Evolutionary conservation across 37 sponge, comb jelly and placozoan genomes (phyloP).

Genomic region (Beroe ovata): DNA sequence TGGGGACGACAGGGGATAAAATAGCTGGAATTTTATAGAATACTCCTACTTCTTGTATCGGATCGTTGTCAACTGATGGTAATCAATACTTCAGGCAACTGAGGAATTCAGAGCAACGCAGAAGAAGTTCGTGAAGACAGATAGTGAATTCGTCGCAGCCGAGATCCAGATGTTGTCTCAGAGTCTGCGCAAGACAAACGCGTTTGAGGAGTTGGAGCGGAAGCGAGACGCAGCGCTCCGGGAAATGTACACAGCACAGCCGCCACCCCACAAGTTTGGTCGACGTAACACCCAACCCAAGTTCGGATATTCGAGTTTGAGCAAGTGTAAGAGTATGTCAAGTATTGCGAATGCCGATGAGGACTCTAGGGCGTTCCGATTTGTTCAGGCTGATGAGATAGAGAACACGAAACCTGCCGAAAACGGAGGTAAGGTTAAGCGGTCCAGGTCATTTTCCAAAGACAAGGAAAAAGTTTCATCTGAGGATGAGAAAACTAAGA

Average conservation of each 20-base stretch:
- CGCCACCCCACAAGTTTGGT: slow-evolving; percentile 53
- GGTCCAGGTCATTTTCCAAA: slow-evolving; percentile 36
- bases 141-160: slow-evolving; percentile 14
- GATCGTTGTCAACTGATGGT: no score
- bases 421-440: not conserved
- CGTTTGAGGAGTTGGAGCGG: slow-evolving; percentile 42
- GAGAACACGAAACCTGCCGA: not conserved
- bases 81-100: slow-evolving; percentile 46
- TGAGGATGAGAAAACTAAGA: slow-evolving; percentile 51
- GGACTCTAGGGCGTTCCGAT: slow-evolving; percentile 1
- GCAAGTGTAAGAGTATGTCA: slow-evolving; percentile 67
- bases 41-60: no score
- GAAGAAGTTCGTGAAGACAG: slow-evolving; percentile 31
- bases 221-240: slow-evolving; percentile 42
- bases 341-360: slow-evolving; percentile 36
- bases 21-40: no score
- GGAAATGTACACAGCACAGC: slow-evolving; percentile 40
- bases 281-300: not conserved
- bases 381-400: not conserved
- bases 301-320: not conserved
- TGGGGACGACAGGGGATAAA: no score
- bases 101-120: slow-evolving; percentile 39
- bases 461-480: slow-evolving; percentile 47
- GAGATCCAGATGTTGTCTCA: slow-evolving; percentile 42
- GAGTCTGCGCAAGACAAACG: slow-evolving; percentile 50